Evolutionary conservation across 1,140 invertebrate genomes (phyloP).

Genomic region (Neomicropteryx cornuta): DNA sequence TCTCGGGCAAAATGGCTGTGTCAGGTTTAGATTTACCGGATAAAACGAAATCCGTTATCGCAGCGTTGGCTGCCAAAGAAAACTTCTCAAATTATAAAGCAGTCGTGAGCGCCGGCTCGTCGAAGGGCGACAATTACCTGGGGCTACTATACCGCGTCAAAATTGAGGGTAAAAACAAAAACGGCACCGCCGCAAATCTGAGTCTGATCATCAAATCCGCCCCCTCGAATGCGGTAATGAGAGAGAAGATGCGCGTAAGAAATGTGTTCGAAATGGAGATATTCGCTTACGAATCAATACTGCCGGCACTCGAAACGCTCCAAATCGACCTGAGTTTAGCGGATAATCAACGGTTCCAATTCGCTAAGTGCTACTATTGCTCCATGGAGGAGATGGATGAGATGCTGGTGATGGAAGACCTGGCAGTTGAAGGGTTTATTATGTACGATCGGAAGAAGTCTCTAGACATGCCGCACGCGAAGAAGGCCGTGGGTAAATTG

Average conservation of each 20-base stretch:
- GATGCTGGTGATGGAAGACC: constrained; percentile 26
- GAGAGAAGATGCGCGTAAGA: constrained; percentile 10
- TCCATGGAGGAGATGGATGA: constrained; percentile 11
- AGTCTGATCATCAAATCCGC: constrained; percentile 11
- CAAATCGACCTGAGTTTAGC: constrained; percentile 9
- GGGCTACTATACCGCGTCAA: constrained; percentile 4
- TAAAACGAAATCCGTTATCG: no score
- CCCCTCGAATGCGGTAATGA: constrained; percentile 2
- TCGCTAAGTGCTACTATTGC: constrained; percentile 18
- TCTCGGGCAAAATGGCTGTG: no score
- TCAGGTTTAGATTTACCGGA: no score
- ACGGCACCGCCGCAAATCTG: not conserved
- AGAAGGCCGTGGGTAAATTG: constrained; percentile 20
- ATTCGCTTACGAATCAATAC: constrained; percentile 8
- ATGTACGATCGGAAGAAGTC: constrained; percentile 21
- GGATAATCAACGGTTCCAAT: constrained; percentile 11
- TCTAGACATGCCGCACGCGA: constrained; percentile 23
- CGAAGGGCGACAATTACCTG: constrained; percentile 11
- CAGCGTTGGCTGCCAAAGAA: no score
- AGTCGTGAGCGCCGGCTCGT: constrained; percentile 5
- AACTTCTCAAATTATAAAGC: no score
- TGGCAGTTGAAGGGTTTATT: constrained; percentile 21
- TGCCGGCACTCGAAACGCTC: constrained; percentile 5
- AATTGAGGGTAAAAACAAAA: not conserved
- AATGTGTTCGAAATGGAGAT: constrained; percentile 8